Evolutionary conservation across 2,113 vertebrate species (phyloP), one percentile per base, ranked within the genome.

Genomic region (Epinephelus fuscoguttatus): DNA sequence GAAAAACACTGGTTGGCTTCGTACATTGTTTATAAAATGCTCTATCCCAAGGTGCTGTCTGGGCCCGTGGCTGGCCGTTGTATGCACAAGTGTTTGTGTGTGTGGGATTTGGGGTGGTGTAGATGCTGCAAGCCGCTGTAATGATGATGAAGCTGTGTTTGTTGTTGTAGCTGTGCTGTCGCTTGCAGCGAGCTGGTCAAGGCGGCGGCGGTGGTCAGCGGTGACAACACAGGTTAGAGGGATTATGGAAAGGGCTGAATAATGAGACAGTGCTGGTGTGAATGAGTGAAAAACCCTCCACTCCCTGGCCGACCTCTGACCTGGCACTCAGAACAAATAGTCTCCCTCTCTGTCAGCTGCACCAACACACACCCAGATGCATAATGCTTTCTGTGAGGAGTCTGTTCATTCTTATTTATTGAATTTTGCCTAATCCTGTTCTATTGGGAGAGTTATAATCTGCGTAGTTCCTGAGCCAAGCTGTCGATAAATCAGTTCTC

Each of bases 101-200:
- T 74, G 78, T 85, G 83, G 30, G 75, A 70, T 30, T 56, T 47
- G 74, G 30, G 60, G 81, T 69, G 17, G 61, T 68, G 86, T 81
- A 88, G 87, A 88, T 74, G 82, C 83, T 73, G 81, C 74, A 60
- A 62, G 71, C 45, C 4, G 47, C 77, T 56, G 75, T 88, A 88
- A 92, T 87, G 87, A 90, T 91, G 90, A 94, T 89, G 87, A 91
- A 91, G 82, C 70, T 68, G 78, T 91, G 86, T 94, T 94, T 94
- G 89, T 94, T 95, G 85, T 90, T 88, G 85, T 81, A 93, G 89
- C 87, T 87, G 75, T 7, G 81, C 75, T 49, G 70, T 75, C 55
- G 76, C 84, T 88, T 55, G 90, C 91, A 88, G 88, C 45, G 3
- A 55, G 82, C 75, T 25, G 82, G 59, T 80, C 55, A 0, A 77